Conservation (phyloP, 1,140 invertebrate genomes). For the Spodoptera frugiperda region DNA sequence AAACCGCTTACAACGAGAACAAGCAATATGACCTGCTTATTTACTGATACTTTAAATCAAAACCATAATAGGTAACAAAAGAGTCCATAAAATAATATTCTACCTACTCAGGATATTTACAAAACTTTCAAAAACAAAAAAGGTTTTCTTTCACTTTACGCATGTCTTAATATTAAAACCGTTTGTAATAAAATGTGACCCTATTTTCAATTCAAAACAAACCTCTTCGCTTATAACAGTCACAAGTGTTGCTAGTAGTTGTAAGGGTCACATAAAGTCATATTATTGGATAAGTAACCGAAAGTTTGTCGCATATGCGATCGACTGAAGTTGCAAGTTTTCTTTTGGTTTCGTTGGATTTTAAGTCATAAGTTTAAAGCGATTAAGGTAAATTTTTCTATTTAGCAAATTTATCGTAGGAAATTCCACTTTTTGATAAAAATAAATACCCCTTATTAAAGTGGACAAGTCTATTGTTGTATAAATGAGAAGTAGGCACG, state of each 20-base stretch:
- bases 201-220: conserved; percentile 22
- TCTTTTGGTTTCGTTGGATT: background rate
- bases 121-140: too few relatives aligned
- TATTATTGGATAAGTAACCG: conserved; percentile 56
- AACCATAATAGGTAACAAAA: too few relatives aligned
- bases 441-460: too few relatives aligned
- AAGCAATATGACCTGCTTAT: too few relatives aligned
- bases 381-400: background rate
- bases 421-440: too few relatives aligned
- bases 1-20: too few relatives aligned
- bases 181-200: conserved; percentile 11
- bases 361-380: background rate
- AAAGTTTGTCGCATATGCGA: conserved; percentile 48
- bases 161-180: background rate
- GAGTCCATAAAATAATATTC: too few relatives aligned
- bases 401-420: too few relatives aligned
- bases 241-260: conserved; percentile 53
- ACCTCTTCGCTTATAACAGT: conserved; percentile 18
- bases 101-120: too few relatives aligned
- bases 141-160: background rate
- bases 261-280: conserved; percentile 43
- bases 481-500: too few relatives aligned
- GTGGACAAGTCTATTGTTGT: too few relatives aligned
- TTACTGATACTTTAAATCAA: too few relatives aligned
- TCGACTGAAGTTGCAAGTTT: conserved; percentile 45